Evolutionary conservation across 2,113 vertebrate genomes (phyloP).

Genomic region (Gambusia affinis): DNA sequence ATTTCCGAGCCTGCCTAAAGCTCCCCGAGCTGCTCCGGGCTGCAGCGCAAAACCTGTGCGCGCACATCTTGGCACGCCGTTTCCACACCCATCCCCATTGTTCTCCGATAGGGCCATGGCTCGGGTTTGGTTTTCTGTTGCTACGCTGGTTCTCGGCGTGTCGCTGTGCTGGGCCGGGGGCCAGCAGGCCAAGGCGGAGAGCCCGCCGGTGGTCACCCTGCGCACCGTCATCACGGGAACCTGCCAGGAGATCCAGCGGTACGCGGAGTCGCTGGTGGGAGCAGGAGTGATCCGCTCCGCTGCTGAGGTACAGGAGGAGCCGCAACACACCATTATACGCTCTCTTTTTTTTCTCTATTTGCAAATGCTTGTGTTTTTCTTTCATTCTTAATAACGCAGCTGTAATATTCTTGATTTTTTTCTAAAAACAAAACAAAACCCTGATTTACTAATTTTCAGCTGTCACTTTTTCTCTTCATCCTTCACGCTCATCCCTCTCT

Average conservation of each 20-base stretch:
- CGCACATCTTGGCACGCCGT: not conserved
- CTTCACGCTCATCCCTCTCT: constrained; percentile 36
- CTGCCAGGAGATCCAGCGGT: constrained; percentile 65
- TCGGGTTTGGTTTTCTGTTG: constrained; percentile 34
- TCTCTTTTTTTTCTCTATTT: not conserved
- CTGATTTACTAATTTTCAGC: constrained; percentile 55
- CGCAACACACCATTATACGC: not conserved
- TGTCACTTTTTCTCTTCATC: constrained; percentile 38
- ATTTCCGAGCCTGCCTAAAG: constrained; percentile 27
- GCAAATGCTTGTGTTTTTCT: constrained; percentile 5
- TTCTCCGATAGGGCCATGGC: constrained; percentile 25
- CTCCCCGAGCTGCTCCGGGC: constrained; percentile 22
- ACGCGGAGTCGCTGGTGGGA: constrained; percentile 73
- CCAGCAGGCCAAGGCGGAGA: constrained; percentile 23
- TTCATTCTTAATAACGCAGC: constrained; percentile 36
- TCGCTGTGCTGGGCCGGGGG: constrained; percentile 41
- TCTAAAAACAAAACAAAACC: constrained; percentile 4
- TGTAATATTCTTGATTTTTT: constrained; percentile 23
- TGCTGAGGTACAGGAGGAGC: constrained; percentile 67
- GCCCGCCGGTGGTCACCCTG: constrained; percentile 46
- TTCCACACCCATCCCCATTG: not conserved
- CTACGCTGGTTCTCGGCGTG: constrained; percentile 37
- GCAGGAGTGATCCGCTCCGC: constrained; percentile 66
- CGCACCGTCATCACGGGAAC: constrained; percentile 53
- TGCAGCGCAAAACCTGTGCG: not conserved